Conservation (phyloP, 1,140 invertebrate species). For the Musca vetustissima region DNA sequence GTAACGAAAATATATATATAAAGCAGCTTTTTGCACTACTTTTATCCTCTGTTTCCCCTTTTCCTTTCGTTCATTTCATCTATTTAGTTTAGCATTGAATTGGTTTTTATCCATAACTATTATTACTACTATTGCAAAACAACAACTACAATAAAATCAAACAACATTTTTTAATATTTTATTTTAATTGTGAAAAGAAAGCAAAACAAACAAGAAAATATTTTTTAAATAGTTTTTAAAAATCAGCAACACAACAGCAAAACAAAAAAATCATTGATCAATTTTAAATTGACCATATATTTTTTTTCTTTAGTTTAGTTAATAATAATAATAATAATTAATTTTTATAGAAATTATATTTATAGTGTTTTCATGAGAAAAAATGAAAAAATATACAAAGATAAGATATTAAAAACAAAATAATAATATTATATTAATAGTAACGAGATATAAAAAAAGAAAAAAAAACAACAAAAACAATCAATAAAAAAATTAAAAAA, state of each 20-base stretch:
- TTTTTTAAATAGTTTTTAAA: conserved; percentile 22
- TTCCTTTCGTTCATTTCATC: no score
- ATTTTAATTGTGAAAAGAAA: background rate
- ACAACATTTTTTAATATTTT: background rate
- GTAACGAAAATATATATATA: no score
- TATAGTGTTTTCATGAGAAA: conserved; percentile 16
- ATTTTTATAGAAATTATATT: conserved; percentile 24
- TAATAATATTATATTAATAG: conserved; percentile 10
- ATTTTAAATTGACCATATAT: conserved; percentile 19
- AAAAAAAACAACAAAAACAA: background rate
- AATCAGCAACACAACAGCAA: background rate
- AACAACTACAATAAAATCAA: conserved; percentile 4
- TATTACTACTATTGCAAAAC: conserved; percentile 6
- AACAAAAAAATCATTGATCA: conserved; percentile 18
- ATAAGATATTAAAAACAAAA: conserved; percentile 12
- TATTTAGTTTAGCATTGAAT: no score
- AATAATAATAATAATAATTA: conserved; percentile 11
- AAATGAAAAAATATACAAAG: conserved; percentile 9
- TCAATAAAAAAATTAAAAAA: conserved; percentile 8
- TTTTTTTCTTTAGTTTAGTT: conserved; percentile 22
- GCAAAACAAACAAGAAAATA: conserved; percentile 16
- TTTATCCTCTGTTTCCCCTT: no score
- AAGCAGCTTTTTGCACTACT: no score
- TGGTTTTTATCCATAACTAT: conserved; percentile 1
- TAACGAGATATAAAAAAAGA: conserved; percentile 2